phyloP scores from a whole-genome alignment of 2,797 vertebrate species.

The Scyliorhinus canicula region DNA sequence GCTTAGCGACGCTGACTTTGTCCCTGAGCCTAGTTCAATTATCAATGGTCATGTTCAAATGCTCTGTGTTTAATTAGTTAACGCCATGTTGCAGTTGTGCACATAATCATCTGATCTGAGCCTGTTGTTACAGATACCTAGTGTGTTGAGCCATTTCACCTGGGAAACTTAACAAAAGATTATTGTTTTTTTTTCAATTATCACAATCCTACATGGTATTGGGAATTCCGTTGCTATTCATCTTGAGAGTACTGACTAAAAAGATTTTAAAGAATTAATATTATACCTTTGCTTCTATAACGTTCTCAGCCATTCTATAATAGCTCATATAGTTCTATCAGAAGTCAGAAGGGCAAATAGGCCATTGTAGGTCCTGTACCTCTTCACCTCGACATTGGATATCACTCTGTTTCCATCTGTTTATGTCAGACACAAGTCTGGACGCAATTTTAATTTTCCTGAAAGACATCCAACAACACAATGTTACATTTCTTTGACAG shows the following conservation, averaged over 20 bases:
- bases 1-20: not conserved
- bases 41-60: not conserved
- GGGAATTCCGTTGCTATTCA: not conserved
- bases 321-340: not conserved
- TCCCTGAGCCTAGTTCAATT: not conserved
- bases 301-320: not conserved
- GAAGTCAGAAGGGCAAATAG: not conserved
- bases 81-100: not conserved
- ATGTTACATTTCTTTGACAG: not conserved
- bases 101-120: conserved; percentile 26
- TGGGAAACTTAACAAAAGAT: not conserved
- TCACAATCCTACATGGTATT: not conserved
- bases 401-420: not conserved
- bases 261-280: not conserved
- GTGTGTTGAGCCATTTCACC: not conserved
- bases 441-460: not conserved
- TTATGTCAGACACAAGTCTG: not conserved
- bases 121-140: not conserved
- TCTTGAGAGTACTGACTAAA: not conserved
- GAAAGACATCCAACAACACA: not conserved
- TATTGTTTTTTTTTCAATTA: not conserved
- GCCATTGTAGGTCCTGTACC: not conserved
- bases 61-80: conserved; percentile 21
- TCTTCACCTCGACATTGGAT: not conserved
- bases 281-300: not conserved